Evolutionary conservation across 2,888 invertebrate species (phyloP).

Genomic region (Phalera bucephala): DNA sequence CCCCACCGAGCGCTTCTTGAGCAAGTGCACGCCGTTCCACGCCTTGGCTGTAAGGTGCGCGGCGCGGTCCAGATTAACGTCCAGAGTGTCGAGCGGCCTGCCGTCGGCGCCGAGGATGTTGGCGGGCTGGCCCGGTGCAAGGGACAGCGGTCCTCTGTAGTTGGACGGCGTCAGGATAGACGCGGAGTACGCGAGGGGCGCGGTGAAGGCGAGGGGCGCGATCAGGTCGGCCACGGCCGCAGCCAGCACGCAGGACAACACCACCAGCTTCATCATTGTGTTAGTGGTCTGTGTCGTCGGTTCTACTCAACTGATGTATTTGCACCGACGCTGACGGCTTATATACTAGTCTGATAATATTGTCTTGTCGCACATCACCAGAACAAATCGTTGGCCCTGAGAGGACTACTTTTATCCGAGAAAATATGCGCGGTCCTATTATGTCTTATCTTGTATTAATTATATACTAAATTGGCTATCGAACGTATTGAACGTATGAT

Average conservation of each 20-base stretch:
- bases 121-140: constrained; percentile 73
- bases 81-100: constrained; percentile 71
- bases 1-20: neutral
- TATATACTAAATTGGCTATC: neutral
- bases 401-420: constrained; percentile 50
- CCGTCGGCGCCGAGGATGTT: constrained; percentile 69
- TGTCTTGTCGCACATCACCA: constrained; percentile 43
- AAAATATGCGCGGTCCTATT: constrained; percentile 33
- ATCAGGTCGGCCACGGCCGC: constrained; percentile 67
- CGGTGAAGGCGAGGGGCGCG: constrained; percentile 19
- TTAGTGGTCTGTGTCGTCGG: constrained; percentile 66
- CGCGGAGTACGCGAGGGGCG: constrained; percentile 29
- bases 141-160: constrained; percentile 41
- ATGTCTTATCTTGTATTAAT: neutral
- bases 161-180: constrained; percentile 19
- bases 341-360: constrained; percentile 34
- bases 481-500: no score
- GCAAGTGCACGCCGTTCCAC: constrained; percentile 13
- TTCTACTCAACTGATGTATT: constrained; percentile 54
- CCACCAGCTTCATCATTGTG: constrained; percentile 79
- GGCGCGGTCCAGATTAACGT: constrained; percentile 71
- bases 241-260: constrained; percentile 84
- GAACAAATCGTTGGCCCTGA: constrained; percentile 55
- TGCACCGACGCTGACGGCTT: constrained; percentile 33
- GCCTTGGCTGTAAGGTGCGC: constrained; percentile 35